Evolutionary conservation across 2,888 invertebrate genomes (phyloP).

Genomic region (Tiliacea aurago): DNA sequence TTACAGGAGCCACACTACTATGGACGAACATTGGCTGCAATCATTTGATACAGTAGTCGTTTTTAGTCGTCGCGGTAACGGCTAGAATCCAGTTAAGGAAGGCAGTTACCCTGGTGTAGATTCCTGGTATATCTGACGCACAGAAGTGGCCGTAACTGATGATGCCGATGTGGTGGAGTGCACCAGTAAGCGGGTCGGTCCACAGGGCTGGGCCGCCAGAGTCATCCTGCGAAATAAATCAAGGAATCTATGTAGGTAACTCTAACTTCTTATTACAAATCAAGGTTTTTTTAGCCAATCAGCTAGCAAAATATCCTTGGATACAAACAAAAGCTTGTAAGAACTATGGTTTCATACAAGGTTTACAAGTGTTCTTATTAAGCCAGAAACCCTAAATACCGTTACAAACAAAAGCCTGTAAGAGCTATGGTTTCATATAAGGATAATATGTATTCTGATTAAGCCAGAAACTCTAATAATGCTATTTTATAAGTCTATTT

Average conservation of each 20-base stretch:
- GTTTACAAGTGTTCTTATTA: too few relatives aligned
- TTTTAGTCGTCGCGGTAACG: conserved; percentile 62
- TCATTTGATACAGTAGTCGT: conserved; percentile 76
- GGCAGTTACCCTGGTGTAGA: conserved; percentile 90
- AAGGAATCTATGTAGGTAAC: neutral
- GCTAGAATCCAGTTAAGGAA: conserved; percentile 90
- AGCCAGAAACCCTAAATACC: too few relatives aligned
- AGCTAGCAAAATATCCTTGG: too few relatives aligned
- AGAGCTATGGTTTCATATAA: too few relatives aligned
- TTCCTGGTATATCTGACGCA: conserved; percentile 84
- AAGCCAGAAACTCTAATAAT: too few relatives aligned
- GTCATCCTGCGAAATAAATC: conserved; percentile 77
- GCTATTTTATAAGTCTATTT: too few relatives aligned
- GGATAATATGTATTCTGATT: too few relatives aligned
- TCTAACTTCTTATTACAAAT: neutral
- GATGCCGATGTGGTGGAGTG: conserved; percentile 86
- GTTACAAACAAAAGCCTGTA: too few relatives aligned
- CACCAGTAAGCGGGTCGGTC: conserved; percentile 80
- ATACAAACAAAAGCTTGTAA: too few relatives aligned
- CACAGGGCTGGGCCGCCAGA: conserved; percentile 91
- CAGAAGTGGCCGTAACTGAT: conserved; percentile 90
- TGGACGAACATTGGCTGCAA: conserved; percentile 5
- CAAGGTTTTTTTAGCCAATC: too few relatives aligned
- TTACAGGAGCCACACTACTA: conserved; percentile 13
- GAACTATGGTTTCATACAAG: too few relatives aligned